phyloP scores from a whole-genome alignment of 1,140 invertebrate species.

The Aphaenogaster rudis region DNA sequence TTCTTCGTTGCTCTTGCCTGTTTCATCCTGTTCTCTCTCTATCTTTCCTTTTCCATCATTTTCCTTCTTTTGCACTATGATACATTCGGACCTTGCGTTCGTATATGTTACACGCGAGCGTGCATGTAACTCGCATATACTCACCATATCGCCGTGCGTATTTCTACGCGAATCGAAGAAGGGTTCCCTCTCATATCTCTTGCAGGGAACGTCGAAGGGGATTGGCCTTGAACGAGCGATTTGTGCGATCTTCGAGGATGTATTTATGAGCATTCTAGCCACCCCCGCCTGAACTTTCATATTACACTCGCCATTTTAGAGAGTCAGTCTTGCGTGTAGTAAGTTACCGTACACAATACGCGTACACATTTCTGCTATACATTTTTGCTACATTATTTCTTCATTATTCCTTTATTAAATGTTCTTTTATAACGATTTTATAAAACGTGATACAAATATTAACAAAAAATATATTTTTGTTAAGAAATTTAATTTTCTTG shows the following conservation, averaged over 20 bases:
- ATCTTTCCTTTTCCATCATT: slow-evolving; percentile 18
- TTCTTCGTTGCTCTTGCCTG: slow-evolving; percentile 51
- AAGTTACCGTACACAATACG: slow-evolving; percentile 50
- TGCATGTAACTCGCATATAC: slow-evolving; percentile 52
- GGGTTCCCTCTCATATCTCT: slow-evolving; percentile 74
- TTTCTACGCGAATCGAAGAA: slow-evolving; percentile 74
- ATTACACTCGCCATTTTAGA: slow-evolving; percentile 73
- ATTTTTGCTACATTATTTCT: not conserved
- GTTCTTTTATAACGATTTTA: not conserved
- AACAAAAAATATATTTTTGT: not conserved
- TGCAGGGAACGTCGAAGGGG: slow-evolving; percentile 74
- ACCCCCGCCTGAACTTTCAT: slow-evolving; percentile 73
- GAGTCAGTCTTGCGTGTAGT: slow-evolving; percentile 2
- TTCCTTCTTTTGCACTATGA: slow-evolving; percentile 54
- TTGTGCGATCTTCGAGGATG: slow-evolving; percentile 80
- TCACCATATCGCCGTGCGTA: slow-evolving; percentile 67
- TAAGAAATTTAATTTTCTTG: not conserved
- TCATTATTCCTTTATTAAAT: not conserved
- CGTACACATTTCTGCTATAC: not conserved
- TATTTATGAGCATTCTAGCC: slow-evolving; percentile 82
- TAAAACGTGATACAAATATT: not conserved
- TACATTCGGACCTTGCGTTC: slow-evolving; percentile 65
- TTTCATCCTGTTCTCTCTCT: slow-evolving; percentile 62
- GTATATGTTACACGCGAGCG: slow-evolving; percentile 20
- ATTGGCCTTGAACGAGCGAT: slow-evolving; percentile 79